phyloP scores from a whole-genome alignment of 2,113 vertebrate genomes.

The Eudyptes chrysolophus region DNA sequence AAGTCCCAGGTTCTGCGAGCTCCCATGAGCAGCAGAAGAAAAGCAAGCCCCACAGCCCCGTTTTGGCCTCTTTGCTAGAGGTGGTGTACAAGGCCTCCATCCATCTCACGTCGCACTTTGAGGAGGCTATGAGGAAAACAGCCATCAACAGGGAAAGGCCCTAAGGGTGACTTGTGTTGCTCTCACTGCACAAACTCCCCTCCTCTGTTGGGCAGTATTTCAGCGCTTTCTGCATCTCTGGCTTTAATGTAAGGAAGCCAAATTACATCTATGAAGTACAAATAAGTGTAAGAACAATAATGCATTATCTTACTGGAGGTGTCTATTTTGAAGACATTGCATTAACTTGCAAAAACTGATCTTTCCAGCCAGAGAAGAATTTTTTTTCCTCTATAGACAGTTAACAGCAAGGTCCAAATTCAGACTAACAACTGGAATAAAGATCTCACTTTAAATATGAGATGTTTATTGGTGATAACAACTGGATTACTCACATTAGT shows the following conservation, averaged over 20 bases:
- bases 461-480: not conserved
- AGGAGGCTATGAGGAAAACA: not conserved
- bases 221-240: not conserved
- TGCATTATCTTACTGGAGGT: not conserved
- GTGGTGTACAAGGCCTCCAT: not conserved
- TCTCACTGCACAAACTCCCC: not conserved
- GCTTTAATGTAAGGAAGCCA: not conserved
- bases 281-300: not conserved
- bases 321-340: not conserved
- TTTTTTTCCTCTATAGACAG: not conserved
- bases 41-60: not conserved
- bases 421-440: not conserved
- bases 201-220: not conserved
- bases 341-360: not conserved
- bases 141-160: not conserved
- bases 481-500: not conserved
- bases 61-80: not conserved
- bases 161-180: not conserved
- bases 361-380: not conserved
- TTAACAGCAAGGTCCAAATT: not conserved
- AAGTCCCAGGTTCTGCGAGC: not conserved
- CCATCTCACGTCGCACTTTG: not conserved
- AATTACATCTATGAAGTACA: not conserved
- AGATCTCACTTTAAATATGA: not conserved
- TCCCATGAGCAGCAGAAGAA: not conserved